A percentile compares a stretch with the other conserved stretches of the same genome.
phyloP scores from a whole-genome alignment of 2,888 invertebrate species.

The Drosophila mettleri region DNA sequence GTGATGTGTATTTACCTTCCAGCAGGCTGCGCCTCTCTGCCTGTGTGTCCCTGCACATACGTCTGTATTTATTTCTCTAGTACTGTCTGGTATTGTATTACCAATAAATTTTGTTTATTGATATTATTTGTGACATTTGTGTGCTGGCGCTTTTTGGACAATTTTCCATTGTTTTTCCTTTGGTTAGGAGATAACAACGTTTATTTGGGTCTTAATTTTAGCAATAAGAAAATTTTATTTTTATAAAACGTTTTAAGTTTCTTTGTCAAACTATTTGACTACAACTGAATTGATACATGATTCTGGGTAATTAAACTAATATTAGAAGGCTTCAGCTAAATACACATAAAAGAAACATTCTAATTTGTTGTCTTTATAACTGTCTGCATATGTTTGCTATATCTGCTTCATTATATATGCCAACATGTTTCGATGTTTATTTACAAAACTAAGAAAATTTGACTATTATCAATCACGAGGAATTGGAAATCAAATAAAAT shows the following conservation, averaged over 20 bases:
- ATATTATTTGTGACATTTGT: conserved; percentile 55
- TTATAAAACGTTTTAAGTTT: background rate
- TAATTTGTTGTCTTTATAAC: background rate
- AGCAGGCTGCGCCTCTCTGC: conserved; percentile 3
- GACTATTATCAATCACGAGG: conserved; percentile 10
- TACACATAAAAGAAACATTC: background rate
- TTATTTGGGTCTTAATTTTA: conserved; percentile 57
- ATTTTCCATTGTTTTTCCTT: conserved; percentile 33
- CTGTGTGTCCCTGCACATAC: conserved; percentile 12
- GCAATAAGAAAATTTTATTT: background rate
- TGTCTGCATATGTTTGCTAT: background rate
- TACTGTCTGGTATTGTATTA: conserved; percentile 63
- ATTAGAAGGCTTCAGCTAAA: background rate
- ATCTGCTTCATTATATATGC: background rate
- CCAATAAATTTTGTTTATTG: conserved; percentile 58
- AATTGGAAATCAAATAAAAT: conserved; percentile 34
- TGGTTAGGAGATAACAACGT: conserved; percentile 2
- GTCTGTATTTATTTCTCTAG: conserved; percentile 43
- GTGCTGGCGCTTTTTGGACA: conserved; percentile 39
- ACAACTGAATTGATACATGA: background rate
- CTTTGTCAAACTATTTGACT: background rate
- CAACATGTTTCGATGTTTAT: conserved; percentile 6
- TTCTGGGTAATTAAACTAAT: background rate
- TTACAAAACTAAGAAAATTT: conserved; percentile 13
- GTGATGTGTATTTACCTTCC: conserved; percentile 65